Conservation (phyloP, 2,797 vertebrate genomes). For the Sebastes elongatus region DNA sequence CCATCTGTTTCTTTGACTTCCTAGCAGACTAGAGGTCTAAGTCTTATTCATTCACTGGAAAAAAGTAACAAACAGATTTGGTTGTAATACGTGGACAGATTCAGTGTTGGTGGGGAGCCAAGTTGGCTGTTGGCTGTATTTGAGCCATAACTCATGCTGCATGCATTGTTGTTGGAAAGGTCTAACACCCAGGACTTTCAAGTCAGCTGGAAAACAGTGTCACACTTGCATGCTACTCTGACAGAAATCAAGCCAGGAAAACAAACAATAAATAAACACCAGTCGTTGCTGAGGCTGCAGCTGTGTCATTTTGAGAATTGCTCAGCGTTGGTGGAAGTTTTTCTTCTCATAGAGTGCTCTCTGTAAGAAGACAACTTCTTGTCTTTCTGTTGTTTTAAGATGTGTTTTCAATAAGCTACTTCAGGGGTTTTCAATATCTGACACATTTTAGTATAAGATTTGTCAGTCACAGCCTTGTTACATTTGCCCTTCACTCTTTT, state of each 20-base stretch:
- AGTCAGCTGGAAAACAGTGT: conserved; percentile 5
- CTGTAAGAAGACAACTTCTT: background rate
- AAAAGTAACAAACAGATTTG: background rate
- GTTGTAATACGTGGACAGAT: background rate
- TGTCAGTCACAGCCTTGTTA: background rate
- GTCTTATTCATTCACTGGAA: background rate
- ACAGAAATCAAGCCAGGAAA: conserved; percentile 16
- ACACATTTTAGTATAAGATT: background rate
- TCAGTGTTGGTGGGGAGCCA: background rate
- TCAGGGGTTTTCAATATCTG: background rate
- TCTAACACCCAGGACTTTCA: background rate
- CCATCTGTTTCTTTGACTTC: background rate
- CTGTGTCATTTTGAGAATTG: background rate
- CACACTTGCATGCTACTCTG: background rate
- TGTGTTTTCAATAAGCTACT: background rate
- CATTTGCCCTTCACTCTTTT: background rate
- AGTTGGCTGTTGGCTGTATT: conserved; percentile 11
- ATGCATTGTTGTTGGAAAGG: background rate
- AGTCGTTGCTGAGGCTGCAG: background rate
- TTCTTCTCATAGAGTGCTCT: background rate
- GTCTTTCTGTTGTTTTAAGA: background rate
- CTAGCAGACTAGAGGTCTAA: background rate
- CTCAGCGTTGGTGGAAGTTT: background rate
- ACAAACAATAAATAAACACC: conserved; percentile 3
- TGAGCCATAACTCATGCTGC: conserved; percentile 1